These are phyloP conservation scores for Ormyrus pomaceus DNA, from an alignment of 2,888 invertebrate genomes.

Conservation along the genomic window DNA sequence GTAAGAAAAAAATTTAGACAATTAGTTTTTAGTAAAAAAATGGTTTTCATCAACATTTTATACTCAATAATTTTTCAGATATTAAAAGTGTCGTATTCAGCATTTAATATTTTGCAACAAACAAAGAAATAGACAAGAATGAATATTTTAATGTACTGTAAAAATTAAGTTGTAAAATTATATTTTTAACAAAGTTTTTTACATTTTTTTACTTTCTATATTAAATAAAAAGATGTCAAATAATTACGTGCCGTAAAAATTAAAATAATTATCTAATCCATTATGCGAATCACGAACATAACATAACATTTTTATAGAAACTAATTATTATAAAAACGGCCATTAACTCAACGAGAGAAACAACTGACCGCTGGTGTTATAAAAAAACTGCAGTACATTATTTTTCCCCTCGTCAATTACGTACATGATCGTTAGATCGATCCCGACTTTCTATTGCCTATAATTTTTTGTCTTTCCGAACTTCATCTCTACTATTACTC, in stretches of 20 bases:
- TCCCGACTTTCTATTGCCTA: not conserved
- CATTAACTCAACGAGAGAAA: no score
- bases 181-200: not conserved
- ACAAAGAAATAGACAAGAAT: slow-evolving; percentile 4
- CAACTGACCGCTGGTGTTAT: not conserved
- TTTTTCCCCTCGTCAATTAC: not conserved
- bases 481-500: not conserved
- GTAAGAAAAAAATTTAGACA: slow-evolving; percentile 4
- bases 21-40: not conserved
- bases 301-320: no score
- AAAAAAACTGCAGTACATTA: not conserved
- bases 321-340: no score
- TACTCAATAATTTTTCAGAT: slow-evolving; percentile 44
- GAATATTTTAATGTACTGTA: not conserved
- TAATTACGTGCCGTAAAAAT: no score
- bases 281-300: no score
- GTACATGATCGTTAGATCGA: not conserved
- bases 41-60: not conserved
- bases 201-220: not conserved
- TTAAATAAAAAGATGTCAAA: not conserved
- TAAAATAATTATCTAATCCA: no score
- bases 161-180: not conserved
- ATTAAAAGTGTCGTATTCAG: slow-evolving; percentile 53
- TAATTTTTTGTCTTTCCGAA: not conserved
- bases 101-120: slow-evolving; percentile 53